Evolutionary conservation across 1,140 invertebrate species (phyloP).

Genomic region (Aphidius gifuensis): DNA sequence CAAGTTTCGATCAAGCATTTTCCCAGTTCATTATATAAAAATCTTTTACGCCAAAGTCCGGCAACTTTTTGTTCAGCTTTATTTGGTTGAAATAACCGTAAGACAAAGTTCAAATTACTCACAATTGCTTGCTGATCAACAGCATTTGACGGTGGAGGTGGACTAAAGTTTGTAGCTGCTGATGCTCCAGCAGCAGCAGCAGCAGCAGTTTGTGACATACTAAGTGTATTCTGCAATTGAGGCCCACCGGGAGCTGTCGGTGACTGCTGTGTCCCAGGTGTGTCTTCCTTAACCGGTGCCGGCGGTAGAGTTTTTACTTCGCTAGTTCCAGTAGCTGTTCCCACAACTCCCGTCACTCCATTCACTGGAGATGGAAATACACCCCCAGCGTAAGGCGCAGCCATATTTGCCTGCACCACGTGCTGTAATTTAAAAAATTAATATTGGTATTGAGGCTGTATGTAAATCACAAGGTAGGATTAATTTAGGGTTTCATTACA

Average conservation of each 20-base stretch:
- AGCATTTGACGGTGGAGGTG: conserved; percentile 50
- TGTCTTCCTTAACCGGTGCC: conserved; percentile 47
- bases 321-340: conserved; percentile 51
- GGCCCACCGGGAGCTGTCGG: conserved; percentile 38
- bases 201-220: conserved; percentile 40
- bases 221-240: conserved; percentile 42
- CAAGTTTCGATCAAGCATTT: too few relatives aligned
- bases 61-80: too few relatives aligned
- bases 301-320: conserved; percentile 47
- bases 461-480: too few relatives aligned
- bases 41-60: too few relatives aligned
- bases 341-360: conserved; percentile 63
- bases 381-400: conserved; percentile 77
- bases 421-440: conserved; percentile 69
- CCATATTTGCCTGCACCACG: conserved; percentile 92
- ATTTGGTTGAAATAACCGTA: too few relatives aligned
- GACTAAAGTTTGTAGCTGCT: conserved; percentile 47
- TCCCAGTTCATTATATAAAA: too few relatives aligned
- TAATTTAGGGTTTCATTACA: too few relatives aligned
- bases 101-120: conserved; percentile 25
- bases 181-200: conserved; percentile 41
- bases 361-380: conserved; percentile 72
- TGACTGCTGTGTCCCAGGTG: conserved; percentile 40
- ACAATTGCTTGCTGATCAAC: conserved; percentile 54
- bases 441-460: not conserved